Conservation (phyloP, 2,888 invertebrate genomes). For the Nephrotoma guestfalica region DNA sequence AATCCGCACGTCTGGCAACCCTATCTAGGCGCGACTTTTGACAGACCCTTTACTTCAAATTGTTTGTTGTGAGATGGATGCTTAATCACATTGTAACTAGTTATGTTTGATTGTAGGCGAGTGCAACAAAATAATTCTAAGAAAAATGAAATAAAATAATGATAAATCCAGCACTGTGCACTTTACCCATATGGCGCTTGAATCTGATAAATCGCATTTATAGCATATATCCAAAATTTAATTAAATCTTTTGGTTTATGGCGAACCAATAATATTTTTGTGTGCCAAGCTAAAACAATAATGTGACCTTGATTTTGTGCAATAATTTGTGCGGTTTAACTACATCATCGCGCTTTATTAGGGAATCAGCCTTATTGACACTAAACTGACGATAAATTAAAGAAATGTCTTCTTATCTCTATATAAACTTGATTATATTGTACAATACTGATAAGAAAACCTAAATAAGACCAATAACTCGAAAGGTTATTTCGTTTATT, state of each 20-base stretch:
- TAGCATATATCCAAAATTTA: neutral
- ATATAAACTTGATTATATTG: neutral
- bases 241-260: neutral
- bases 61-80: too few species aligned
- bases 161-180: neutral
- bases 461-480: neutral
- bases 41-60: too few species aligned
- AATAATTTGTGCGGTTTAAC: neutral
- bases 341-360: neutral
- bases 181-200: neutral
- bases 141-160: too few species aligned
- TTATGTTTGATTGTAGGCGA: too few species aligned
- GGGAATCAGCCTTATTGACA: neutral
- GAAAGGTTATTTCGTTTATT: neutral
- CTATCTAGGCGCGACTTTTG: too few species aligned
- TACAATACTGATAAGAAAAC: neutral
- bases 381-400: neutral
- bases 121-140: too few species aligned
- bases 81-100: too few species aligned
- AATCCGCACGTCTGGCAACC: too few species aligned
- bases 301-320: neutral
- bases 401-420: neutral
- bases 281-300: neutral
- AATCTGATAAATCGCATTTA: neutral
- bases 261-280: neutral